phyloP scores from a whole-genome alignment of 2,888 invertebrate species.

The Rhynchonema sp. region DNA sequence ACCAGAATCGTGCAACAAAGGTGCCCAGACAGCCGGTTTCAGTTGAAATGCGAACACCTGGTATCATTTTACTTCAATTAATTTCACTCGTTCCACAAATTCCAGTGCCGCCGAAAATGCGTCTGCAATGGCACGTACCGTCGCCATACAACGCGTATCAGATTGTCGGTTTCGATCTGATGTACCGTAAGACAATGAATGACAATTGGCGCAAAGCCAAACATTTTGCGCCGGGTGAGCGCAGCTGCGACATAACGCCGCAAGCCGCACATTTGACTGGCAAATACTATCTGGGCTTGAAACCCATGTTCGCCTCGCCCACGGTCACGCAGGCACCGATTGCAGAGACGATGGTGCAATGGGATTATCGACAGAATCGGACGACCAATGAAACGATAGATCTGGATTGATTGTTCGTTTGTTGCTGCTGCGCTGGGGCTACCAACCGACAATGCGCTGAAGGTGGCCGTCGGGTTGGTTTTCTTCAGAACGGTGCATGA shows the following conservation, averaged over 20 bases:
- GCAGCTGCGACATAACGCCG: neutral
- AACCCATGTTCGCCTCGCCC: neutral
- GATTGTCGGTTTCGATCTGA: neutral
- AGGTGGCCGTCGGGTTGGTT: too few relatives aligned
- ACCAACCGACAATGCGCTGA: too few relatives aligned
- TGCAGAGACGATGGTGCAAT: neutral
- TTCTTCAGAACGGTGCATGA: too few relatives aligned
- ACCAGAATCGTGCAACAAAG: too few relatives aligned
- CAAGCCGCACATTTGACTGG: neutral
- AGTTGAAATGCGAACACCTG: too few relatives aligned
- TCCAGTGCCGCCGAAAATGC: too few relatives aligned
- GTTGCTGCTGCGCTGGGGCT: too few relatives aligned
- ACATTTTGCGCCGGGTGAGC: neutral
- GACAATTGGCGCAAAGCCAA: neutral
- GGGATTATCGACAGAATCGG: neutral
- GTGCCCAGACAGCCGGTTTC: too few relatives aligned
- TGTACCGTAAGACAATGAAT: neutral
- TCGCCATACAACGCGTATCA: neutral
- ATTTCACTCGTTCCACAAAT: too few relatives aligned
- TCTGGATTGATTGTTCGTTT: too few relatives aligned
- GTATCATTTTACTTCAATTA: too few relatives aligned
- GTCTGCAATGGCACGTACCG: neutral
- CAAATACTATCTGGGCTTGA: neutral
- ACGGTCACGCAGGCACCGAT: neutral
- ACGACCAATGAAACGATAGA: neutral